Evolutionary conservation across 1,140 invertebrate genomes (phyloP), one percentile per base, ranked within the genome.

Genomic region (Zaprionus taronus): DNA sequence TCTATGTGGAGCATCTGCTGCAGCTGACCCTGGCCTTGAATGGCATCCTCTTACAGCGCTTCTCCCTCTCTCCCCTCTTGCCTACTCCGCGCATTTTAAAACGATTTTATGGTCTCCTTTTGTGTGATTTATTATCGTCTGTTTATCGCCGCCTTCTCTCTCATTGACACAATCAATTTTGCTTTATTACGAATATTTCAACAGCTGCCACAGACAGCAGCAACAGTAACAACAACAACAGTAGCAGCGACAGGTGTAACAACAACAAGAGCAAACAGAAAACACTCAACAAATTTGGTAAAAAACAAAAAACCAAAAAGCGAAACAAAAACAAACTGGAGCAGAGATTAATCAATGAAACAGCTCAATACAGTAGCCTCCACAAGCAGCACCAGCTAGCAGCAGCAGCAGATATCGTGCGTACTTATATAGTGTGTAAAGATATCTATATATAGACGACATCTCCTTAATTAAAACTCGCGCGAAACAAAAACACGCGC

Each of bases 131-230:
- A 80, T 82, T 53, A 61, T 22, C 51, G 24, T 9, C 44, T 22
- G 61, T 64, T 65, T 64, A 47, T 60, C 41, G 66, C 66, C 79
- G 41, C 41, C 41, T 47, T 17, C 41, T 17, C 41, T 47, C n/a
- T 2, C 41, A 47, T 47, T 47, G 41, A 47, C 41, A 47, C 41
- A 47, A 17, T 47, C 41, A 47, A 47, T 47, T 47, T 47, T 47
- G n/a, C 72, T 78, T 80, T 67, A 74, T 78, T 73, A 68, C 74
- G 74, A 72, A 72, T 57, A 74, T 84, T 85, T 84, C 82, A 76
- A 81, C 74, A 75, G 75, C 47, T 34, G 56, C 26, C 28, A 24
- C 36, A 60, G 31, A 11, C 65, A 47, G 34, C 55, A 24, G 56
- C 41, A 69, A 62, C 41, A 31, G n/a, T n/a, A n/a, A 11, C 9